Base-by-base conservation (phyloP, 2,888 invertebrate genomes). In the Ganaspis brasiliensis region DNA sequence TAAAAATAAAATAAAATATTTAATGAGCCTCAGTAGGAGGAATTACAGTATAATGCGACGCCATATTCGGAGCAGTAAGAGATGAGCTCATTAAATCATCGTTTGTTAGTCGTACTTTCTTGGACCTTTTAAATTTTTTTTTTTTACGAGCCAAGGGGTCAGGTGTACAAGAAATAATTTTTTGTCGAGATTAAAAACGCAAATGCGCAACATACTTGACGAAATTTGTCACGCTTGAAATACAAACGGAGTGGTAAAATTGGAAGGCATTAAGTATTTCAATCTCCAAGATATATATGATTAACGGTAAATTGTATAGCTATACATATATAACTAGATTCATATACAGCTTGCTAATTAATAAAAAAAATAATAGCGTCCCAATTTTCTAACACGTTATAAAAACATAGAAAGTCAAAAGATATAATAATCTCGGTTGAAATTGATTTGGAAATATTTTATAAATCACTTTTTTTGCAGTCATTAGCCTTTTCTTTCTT, bases 41-140 rank as follows among this genome's bases (percentile, higher is more conserved):
- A 61, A 61, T 61, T 61, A 61, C 61, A 14, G 35, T n/a, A 35
- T 61, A 61, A 61, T 61, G 61, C 35, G 61, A 61, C 19, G 31
- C 35, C 35, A 35, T 61, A 37, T 61, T 37, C 37, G 37, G 19
- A 61, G 61, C n/a, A n/a, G n/a, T 16, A 61, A 37, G 61, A 61
- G 61, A 61, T 61, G 35, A 31, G 61, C 61, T 61, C 61, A 61
- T 61, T 61, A 61, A 61, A 61, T 37, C 61, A 61, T 61, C 61
- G 16, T 61, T 61, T 61, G 61, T 19, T 61, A 37, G 35, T 35
- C n/a, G 35, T 61, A 37, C 35, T 59, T 59, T n/a, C 59, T 61
- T 61, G 19, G 61, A 14, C 35, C 12, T 61, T 61, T 61, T 61
- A 35, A 37, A 37, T 35, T 37, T 9, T 35, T 61, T 35, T 5